Conservation (phyloP, 2,888 invertebrate genomes). For the Agonopterix heracliana region DNA sequence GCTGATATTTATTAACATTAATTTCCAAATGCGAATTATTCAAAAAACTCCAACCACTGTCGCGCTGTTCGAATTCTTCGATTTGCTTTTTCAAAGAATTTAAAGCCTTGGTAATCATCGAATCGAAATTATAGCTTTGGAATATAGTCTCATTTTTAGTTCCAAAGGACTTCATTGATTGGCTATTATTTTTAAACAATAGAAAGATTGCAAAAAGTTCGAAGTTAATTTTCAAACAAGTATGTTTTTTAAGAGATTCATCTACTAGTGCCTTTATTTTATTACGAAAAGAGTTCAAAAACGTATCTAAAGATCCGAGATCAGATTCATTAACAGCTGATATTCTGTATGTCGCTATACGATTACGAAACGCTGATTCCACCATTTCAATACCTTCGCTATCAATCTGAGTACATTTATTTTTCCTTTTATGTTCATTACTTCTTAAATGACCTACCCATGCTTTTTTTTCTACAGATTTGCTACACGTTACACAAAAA, state of each 20-base stretch:
- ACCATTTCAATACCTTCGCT: background rate
- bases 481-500: background rate
- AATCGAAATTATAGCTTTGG: background rate
- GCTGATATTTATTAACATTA: conserved; percentile 6
- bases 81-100: background rate
- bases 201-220: too few species aligned
- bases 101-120: background rate
- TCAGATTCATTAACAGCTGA: background rate
- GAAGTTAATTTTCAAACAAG: background rate
- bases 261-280: too few species aligned
- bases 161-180: background rate
- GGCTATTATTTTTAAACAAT: background rate
- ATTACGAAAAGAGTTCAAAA: too few species aligned
- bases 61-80: conserved; percentile 2
- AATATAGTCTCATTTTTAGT: background rate
- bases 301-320: background rate
- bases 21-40: conserved; percentile 5
- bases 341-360: background rate
- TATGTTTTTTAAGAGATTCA: background rate
- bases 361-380: background rate
- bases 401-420: background rate
- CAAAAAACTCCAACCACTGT: conserved; percentile 5
- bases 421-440: background rate
- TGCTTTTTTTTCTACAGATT: background rate
- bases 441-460: background rate